phyloP scores from a whole-genome alignment of 2,113 vertebrate genomes.

The Leptobrachium ailaonicum region DNA sequence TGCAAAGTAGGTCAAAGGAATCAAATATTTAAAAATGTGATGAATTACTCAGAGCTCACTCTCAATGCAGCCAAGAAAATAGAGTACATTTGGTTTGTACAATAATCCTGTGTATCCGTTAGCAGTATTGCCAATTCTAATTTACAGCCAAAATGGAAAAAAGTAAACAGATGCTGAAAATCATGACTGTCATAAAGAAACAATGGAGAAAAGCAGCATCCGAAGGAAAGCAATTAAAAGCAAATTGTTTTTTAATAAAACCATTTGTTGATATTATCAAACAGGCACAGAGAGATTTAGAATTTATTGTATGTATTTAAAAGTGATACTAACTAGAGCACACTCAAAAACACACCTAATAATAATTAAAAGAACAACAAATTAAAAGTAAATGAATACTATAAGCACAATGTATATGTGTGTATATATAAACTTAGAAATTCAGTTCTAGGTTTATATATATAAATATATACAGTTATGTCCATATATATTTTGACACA shows the following conservation, averaged over 20 bases:
- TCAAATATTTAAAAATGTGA: constrained; percentile 47
- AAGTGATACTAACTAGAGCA: no score
- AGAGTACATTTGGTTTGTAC: constrained; percentile 41
- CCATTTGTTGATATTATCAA: neutral
- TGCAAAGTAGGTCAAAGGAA: constrained; percentile 47
- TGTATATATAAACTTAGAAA: no score
- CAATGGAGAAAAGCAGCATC: constrained; percentile 1
- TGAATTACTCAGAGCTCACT: constrained; percentile 39
- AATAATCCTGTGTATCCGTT: constrained; percentile 45
- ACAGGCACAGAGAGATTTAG: neutral
- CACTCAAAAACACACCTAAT: no score
- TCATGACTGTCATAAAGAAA: constrained; percentile 25
- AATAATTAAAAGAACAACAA: no score
- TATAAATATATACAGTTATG: no score
- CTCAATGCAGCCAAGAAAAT: constrained; percentile 40
- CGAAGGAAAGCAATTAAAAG: neutral
- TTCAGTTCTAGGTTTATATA: no score
- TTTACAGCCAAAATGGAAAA: constrained; percentile 34
- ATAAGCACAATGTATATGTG: no score
- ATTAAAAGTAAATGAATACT: no score
- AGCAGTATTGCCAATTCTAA: constrained; percentile 32
- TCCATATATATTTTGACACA: no score
- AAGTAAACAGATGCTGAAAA: constrained; percentile 45
- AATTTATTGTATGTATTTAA: no score
- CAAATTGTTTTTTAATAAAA: neutral